These are phyloP conservation scores for Speoplatyrhinus poulsoni DNA, from an alignment of 2,113 vertebrate genomes.

Conservation along the genomic window DNA sequence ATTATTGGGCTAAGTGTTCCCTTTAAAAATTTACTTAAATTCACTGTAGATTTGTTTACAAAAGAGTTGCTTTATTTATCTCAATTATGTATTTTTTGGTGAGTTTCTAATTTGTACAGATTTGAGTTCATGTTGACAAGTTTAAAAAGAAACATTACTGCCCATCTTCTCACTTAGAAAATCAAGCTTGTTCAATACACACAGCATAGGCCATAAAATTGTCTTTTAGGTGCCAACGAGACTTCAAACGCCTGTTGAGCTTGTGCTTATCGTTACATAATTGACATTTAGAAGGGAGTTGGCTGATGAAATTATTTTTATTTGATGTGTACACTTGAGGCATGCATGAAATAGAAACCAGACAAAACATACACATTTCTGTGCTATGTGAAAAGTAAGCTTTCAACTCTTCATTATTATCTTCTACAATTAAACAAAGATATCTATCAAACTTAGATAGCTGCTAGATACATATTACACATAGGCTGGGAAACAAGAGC, in stretches of 20 bases:
- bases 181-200: background rate
- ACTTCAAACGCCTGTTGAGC: constrained; percentile 7
- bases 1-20: too few species aligned
- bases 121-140: background rate
- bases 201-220: background rate
- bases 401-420: background rate
- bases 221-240: background rate
- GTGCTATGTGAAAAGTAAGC: background rate
- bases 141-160: background rate
- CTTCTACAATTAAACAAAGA: background rate
- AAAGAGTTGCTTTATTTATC: too few species aligned
- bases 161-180: background rate
- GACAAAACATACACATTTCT: too few species aligned
- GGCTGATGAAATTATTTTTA: constrained; percentile 21
- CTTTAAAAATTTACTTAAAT: too few species aligned
- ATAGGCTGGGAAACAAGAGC: background rate
- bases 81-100: too few species aligned
- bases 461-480: too few species aligned
- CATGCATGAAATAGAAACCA: constrained; percentile 7
- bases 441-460: constrained; percentile 4
- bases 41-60: too few species aligned
- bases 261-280: constrained; percentile 38
- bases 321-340: constrained; percentile 9
- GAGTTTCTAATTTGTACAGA: too few species aligned
- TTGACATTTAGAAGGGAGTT: constrained; percentile 40